phyloP scores from a whole-genome alignment of 2,888 invertebrate species.

The Troides oblongomaculatus region DNA sequence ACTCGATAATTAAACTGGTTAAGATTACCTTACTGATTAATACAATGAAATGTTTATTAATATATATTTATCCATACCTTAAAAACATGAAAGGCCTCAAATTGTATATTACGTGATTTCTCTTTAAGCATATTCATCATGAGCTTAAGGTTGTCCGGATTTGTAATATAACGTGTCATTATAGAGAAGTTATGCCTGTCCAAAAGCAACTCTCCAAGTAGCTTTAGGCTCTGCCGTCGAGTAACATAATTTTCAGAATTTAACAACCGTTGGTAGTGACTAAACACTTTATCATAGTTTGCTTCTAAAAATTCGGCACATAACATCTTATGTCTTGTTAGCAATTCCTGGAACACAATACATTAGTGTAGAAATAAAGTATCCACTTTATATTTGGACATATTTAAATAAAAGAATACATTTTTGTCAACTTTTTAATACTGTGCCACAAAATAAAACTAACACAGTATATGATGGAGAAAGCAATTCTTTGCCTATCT shows the following conservation, averaged over 20 bases:
- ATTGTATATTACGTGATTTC: conserved; percentile 99
- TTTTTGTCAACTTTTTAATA: too few relatives aligned
- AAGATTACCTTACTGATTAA: background rate
- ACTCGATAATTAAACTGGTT: conserved; percentile 1
- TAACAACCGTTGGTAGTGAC: conserved; percentile 96
- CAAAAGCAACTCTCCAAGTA: conserved; percentile 96
- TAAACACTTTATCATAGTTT: conserved; percentile 99
- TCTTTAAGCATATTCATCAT: conserved; percentile 99
- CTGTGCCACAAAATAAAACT: too few relatives aligned
- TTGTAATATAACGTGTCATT: conserved; percentile 99
- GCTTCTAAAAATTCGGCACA: conserved; percentile 99
- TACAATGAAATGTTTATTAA: background rate
- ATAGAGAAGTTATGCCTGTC: conserved; percentile 99
- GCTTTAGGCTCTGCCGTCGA: conserved; percentile 97
- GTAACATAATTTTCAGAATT: conserved; percentile 99
- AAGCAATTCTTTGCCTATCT: too few relatives aligned
- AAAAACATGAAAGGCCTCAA: conserved; percentile 99
- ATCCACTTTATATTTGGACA: background rate
- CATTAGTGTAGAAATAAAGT: background rate
- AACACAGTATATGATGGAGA: too few relatives aligned
- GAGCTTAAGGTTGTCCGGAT: conserved; percentile 99
- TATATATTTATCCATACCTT: conserved; percentile 84
- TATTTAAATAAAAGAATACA: too few relatives aligned
- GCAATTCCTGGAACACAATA: conserved; percentile 85
- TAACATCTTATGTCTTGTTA: conserved; percentile 96